Evolutionary conservation across 2,113 vertebrate genomes (phyloP), one percentile per base, ranked within the genome.

Genomic region (Bos javanicus): DNA sequence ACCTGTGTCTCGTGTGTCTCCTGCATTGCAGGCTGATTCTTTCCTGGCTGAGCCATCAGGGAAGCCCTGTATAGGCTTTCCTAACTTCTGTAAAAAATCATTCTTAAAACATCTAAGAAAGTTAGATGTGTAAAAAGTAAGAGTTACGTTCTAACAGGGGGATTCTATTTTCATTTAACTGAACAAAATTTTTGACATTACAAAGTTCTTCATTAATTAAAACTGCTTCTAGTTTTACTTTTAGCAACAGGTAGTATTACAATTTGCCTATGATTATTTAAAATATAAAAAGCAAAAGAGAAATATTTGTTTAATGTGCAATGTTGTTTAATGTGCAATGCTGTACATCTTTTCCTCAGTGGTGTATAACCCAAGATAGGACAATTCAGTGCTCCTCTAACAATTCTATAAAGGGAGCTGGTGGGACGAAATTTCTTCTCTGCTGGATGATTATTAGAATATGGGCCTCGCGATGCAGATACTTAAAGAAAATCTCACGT

Each of bases 251-350:
- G 48, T 11, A 80, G 10, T 39, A 54, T 84, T 91, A 76, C 3
- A 94, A 94, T 85, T 91, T 92, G 85, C 33, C 74, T 46, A 91
- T 74, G 16, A 86, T 93, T 82, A 93, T 82, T 90, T 82, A 62
- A 90, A 91, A 67, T 88, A 80, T 3, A 21, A 81, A 80, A 90
- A 46, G 50, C 17, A 48, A 74, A 83, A 30, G 56, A 62, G 7
- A 59, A 9, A 3, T 43, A 28, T 39, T 84, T 88, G 76, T 67
- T 81, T 87, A 56, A 60, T 25, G 17, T 86, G 48, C 28, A 88
- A 26, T 93, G 7, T 10, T 90, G 90, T 54, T 81, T 87, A 56
- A 60, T 19, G 17, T 86, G 48, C 28, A 88, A 26, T 93, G 7
- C 13, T 90, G 90, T 54, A 30, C 12, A 33, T 3, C 9, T 87